Conservation (phyloP, 2,888 invertebrate genomes). For the Harpalus rufipes region DNA sequence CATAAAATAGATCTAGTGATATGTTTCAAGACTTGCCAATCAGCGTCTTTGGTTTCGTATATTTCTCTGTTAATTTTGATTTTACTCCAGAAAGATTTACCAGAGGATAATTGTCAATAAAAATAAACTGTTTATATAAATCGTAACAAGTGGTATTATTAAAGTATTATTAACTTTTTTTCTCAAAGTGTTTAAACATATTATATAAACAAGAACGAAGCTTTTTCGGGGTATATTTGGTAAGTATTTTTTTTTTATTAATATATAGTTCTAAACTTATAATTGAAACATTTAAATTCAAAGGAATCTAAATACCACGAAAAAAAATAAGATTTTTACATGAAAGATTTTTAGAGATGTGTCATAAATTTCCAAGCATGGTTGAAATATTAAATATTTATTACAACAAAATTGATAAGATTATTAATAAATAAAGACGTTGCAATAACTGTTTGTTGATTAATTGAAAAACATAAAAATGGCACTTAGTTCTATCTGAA, state of each 20-base stretch:
- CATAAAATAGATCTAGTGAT: constrained; percentile 19
- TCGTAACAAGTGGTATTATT: constrained; percentile 31
- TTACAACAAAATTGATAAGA: too few relatives aligned
- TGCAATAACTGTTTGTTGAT: too few relatives aligned
- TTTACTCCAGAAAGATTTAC: constrained; percentile 72
- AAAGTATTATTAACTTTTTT: constrained; percentile 27
- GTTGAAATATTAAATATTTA: too few relatives aligned
- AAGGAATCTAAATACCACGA: too few relatives aligned
- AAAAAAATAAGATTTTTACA: too few relatives aligned
- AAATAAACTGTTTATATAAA: background rate
- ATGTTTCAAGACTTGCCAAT: constrained; percentile 67
- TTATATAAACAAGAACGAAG: background rate
- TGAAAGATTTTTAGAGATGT: too few relatives aligned
- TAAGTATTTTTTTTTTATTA: background rate
- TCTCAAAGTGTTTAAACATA: constrained; percentile 24
- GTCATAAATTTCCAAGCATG: too few relatives aligned
- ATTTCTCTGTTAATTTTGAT: constrained; percentile 72
- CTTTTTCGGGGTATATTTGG: background rate
- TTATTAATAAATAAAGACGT: too few relatives aligned
- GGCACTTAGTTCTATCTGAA: too few relatives aligned
- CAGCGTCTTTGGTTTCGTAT: constrained; percentile 70
- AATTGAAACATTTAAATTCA: too few relatives aligned
- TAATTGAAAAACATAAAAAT: too few relatives aligned
- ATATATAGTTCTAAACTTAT: background rate
- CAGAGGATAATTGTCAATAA: constrained; percentile 67